Evolutionary conservation across 2,113 vertebrate species (phyloP), one percentile per base, ranked within the genome.

Genomic region (Cryptomyrus ogoouensis): DNA sequence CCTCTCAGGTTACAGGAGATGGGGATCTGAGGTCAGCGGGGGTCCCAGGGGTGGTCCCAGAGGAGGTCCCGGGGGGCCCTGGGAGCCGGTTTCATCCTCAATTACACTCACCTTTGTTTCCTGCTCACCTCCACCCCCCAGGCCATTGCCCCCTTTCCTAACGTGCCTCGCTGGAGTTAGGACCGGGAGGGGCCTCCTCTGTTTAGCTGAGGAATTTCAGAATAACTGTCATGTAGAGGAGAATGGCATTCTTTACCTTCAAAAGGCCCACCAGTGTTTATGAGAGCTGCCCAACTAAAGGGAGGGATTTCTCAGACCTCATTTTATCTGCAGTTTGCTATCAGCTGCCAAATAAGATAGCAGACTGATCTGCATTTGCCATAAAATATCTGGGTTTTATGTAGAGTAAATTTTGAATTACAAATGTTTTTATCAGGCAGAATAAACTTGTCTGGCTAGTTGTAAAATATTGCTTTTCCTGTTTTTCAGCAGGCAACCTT

Each of bases 91-190:
- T 93, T 94, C 93, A 91, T 85, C 83, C 93, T 90, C 91, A 74
- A 49, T 19, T 0, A 1, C 93, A 94, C 93, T 94, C 93, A 94
- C 93, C 94, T 95, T 95, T 90, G 91, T 92, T 92, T 93, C 93
- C 87, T 92, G 91, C 94, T 52, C n/a, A 10, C 56, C 21, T 52
- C 91, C 91, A 93, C 88, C 91, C 94, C 93, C 50, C 89, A 90
- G 94, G 94, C 93, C 89, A 91, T 94, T 62, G 90, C 47, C 50
- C 89, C 49, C 92, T 92, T 93, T 92, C 94, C 94, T 94, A 90
- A 66, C 90, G 92, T 39, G 74, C 7, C 90, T 42, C 93, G 92
- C 92, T 93, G 91, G 93, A 62, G 53, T 42, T 88, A 66, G 8
- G 50, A 74, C 46, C 7, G 84, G 56, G 27, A 42, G 84, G 42